Percentiles rank a stretch among this genome's conserved stretches.
These are phyloP conservation scores for Penaeus monodon DNA, from an alignment of 2,888 invertebrate genomes.

Conservation along the genomic window DNA sequence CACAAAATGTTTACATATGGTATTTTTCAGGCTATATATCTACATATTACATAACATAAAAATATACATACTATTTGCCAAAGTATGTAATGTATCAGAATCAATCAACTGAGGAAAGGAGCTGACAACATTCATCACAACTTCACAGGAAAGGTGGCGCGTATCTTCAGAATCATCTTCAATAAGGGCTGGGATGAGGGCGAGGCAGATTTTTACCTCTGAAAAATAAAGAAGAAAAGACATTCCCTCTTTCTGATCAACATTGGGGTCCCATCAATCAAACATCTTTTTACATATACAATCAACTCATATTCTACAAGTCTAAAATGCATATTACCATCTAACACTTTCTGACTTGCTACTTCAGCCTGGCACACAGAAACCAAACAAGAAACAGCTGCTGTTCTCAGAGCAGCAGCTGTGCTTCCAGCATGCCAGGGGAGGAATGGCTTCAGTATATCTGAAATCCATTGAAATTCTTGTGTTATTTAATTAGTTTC, in stretches of 20 bases:
- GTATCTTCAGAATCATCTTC: conserved; percentile 53
- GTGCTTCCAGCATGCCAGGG: conserved; percentile 44
- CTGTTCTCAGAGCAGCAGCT: conserved; percentile 43
- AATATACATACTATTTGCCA: conserved; percentile 43
- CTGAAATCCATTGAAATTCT: no score
- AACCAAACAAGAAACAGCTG: conserved; percentile 40
- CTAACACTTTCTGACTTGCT: not conserved
- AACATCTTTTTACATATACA: no score
- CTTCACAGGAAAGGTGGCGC: conserved; percentile 36
- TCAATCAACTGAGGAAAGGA: conserved; percentile 34
- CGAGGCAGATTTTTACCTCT: conserved; percentile 35
- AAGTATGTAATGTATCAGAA: conserved; percentile 29
- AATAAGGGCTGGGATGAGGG: conserved; percentile 42
- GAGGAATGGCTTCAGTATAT: not conserved
- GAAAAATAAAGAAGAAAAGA: conserved; percentile 21
- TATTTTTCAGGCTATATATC: not conserved
- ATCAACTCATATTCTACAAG: no score
- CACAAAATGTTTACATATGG: no score
- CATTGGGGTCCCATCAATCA: no score
- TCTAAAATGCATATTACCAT: conserved; percentile 5
- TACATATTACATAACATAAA: not conserved
- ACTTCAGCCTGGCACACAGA: conserved; percentile 11
- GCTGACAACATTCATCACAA: not conserved
- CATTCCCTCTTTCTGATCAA: not conserved
- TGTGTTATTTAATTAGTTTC: no score